phyloP scores from a whole-genome alignment of 2,113 vertebrate species.

The Gopherus flavomarginatus region DNA sequence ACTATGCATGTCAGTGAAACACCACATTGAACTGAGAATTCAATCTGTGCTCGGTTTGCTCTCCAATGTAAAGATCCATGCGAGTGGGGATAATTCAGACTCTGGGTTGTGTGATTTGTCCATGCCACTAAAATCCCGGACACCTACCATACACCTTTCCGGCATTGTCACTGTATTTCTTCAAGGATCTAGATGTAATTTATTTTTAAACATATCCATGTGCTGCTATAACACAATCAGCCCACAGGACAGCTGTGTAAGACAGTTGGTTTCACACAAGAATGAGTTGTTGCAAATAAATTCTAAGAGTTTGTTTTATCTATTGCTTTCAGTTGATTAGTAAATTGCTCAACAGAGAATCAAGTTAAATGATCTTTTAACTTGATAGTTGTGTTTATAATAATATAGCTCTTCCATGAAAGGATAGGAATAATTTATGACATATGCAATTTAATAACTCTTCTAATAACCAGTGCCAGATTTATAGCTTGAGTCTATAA shows the following conservation, averaged over 20 bases:
- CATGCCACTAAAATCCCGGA: not conserved
- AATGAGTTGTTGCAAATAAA: not conserved
- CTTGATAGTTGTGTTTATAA: not conserved
- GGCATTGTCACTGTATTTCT: not conserved
- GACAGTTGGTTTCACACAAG: not conserved
- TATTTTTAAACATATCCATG: not conserved
- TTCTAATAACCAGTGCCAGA: rapidly evolving
- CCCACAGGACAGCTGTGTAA: not conserved
- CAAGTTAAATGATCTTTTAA: not conserved
- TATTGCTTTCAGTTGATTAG: not conserved
- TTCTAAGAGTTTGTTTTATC: not conserved
- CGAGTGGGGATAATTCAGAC: not conserved
- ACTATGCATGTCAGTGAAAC: rapidly evolving
- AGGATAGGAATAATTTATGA: not conserved
- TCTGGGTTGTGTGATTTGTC: not conserved
- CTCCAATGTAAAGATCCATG: not conserved
- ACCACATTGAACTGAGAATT: rapidly evolving
- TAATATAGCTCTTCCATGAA: not conserved
- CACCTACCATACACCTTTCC: not conserved
- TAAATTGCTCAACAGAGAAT: not conserved
- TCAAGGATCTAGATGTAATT: not conserved
- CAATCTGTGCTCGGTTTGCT: not conserved
- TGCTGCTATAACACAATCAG: not conserved
- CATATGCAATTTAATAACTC: rapidly evolving
- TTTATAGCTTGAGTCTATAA: not conserved